Evolutionary conservation across 2,113 vertebrate species (phyloP), one percentile per base, ranked within the genome.

Genomic region (Platysteira castanea): DNA sequence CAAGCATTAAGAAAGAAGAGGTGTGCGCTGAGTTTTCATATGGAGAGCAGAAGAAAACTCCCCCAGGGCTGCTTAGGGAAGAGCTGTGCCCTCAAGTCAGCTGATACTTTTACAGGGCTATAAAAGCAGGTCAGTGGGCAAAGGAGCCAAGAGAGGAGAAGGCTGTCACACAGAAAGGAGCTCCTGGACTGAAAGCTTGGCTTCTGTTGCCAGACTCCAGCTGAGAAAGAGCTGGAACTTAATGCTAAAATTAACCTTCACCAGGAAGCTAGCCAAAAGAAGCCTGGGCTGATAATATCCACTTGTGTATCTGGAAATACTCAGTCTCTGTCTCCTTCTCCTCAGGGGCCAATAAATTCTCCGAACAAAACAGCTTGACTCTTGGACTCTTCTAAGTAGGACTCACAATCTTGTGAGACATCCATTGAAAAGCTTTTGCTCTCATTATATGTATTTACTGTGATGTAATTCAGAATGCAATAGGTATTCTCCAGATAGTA

Each of bases 191-290:
- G 42, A 92, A 91, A 85, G 95, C 20, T 52, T 88, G 85, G 90
- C 95, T 95, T 94, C 95, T 95, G 85, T 71, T 97, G 83, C 95
- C 93, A 96, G 92, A 94, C 90, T 96, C 95, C 86, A 96, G 93
- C 93, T 96, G 96, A 96, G 95, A 95, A 91, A 86, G 68, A 95
- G 87, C 59, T 96, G 92, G 92, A 96, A 96, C 95, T 93, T 95
- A 96, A 95, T 74, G 91, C 93, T 93, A 95, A 97, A 97, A 96
- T 97, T 96, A 96, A 97, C 93, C 93, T 97, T 93, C 90, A 73
- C 44, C 52, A 97, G 93, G 95, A 97, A 96, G 47, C 68, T 63
- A 82, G 90, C 95, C 96, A 96, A 96, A 96, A 96, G 93, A 96
- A 97, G 90, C 88, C 82, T 90, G 79, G 68, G 82, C 39, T 97